These are phyloP conservation scores for Dinoponera quadriceps DNA, from an alignment of 1,140 invertebrate species.

Conservation along the genomic window DNA sequence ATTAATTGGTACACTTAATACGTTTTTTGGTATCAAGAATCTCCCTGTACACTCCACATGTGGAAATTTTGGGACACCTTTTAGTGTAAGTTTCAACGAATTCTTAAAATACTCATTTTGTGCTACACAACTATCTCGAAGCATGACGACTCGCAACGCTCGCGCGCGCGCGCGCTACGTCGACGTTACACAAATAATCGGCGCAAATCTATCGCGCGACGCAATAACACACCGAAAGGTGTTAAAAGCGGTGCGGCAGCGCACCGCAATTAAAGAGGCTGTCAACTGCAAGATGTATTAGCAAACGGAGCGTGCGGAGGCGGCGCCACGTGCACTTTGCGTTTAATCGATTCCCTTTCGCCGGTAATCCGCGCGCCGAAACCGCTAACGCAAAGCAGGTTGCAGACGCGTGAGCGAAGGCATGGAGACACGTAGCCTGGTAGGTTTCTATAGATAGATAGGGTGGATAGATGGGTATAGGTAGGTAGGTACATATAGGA, in stretches of 20 bases:
- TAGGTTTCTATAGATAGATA: background rate
- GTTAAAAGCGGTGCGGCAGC: constrained; percentile 38
- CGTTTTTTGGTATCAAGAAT: no score
- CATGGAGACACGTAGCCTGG: constrained; percentile 1
- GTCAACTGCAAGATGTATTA: constrained; percentile 60
- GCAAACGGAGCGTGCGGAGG: constrained; percentile 13
- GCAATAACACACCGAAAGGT: constrained; percentile 13
- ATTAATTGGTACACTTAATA: no score
- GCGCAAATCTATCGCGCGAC: background rate
- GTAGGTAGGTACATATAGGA: background rate
- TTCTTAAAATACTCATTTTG: no score
- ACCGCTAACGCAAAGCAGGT: constrained; percentile 29
- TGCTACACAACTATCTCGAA: no score
- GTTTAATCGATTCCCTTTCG: constrained; percentile 60
- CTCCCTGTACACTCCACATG: no score
- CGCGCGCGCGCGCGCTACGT: background rate
- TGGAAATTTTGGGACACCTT: no score
- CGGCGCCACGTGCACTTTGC: constrained; percentile 35
- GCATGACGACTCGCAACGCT: no score
- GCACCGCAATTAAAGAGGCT: constrained; percentile 54
- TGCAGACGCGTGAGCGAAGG: constrained; percentile 11
- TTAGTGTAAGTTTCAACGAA: no score
- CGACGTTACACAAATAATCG: constrained; percentile 12
- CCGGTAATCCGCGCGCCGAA: constrained; percentile 49
- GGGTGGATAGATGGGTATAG: background rate